Conservation (phyloP, 2,888 invertebrate species). For the Watsonalla binaria region DNA sequence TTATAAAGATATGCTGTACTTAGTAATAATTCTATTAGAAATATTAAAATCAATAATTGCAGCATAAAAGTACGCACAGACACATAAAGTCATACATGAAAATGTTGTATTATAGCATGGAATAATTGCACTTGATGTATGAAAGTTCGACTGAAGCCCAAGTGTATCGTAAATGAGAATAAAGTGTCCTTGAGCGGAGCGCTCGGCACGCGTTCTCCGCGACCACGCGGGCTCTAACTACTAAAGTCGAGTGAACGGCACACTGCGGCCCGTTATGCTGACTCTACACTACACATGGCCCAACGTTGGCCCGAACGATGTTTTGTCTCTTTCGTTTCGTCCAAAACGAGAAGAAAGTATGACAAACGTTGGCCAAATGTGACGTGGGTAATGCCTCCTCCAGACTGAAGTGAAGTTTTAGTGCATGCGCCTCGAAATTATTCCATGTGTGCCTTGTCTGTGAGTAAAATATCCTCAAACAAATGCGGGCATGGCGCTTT, state of each 20-base stretch:
- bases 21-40: conserved; percentile 32
- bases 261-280: conserved; percentile 35
- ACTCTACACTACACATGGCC: conserved; percentile 20
- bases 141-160: conserved; percentile 40
- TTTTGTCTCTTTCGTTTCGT: conserved; percentile 26
- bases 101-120: conserved; percentile 24
- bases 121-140: conserved; percentile 43
- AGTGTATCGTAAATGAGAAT: conserved; percentile 57
- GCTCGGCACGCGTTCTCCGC: conserved; percentile 54
- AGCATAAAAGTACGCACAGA: conserved; percentile 26
- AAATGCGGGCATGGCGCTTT: conserved; percentile 48
- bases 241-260: conserved; percentile 54
- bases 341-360: conserved; percentile 24
- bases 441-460: conserved; percentile 33
- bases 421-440: conserved; percentile 40
- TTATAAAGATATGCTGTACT: conserved; percentile 29
- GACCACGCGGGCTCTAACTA: conserved; percentile 60
- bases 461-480: conserved; percentile 32
- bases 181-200: conserved; percentile 46
- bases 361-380: conserved; percentile 21
- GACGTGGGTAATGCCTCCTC: conserved; percentile 13
- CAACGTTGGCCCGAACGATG: conserved; percentile 21
- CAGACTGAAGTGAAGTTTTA: conserved; percentile 41
- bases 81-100: conserved; percentile 32
- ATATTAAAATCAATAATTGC: conserved; percentile 36